Evolutionary conservation across 2,888 invertebrate species (phyloP).

Genomic region (Cheilosia grossa): DNA sequence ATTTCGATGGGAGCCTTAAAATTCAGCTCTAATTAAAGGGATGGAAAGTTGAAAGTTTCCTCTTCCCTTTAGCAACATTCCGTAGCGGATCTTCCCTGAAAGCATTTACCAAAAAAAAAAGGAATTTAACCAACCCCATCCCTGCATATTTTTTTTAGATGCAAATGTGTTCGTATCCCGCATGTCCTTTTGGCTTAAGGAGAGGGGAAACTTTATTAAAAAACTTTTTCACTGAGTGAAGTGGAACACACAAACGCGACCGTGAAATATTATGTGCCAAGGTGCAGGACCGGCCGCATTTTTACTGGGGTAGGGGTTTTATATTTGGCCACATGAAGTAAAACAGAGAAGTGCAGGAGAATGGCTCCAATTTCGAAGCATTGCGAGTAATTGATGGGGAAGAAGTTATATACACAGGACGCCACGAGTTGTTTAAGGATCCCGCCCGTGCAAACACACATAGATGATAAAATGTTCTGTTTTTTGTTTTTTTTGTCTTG

Average conservation of each 20-base stretch:
- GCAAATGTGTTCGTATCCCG: conserved; percentile 51
- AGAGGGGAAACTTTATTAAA: conserved; percentile 67
- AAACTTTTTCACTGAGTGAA: conserved; percentile 70
- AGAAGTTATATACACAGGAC: conserved; percentile 56
- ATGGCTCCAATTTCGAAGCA: conserved; percentile 53
- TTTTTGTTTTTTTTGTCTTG: not conserved
- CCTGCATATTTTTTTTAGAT: conserved; percentile 11
- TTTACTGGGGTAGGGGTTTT: conserved; percentile 31
- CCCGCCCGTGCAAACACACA: conserved; percentile 44
- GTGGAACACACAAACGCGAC: conserved; percentile 63
- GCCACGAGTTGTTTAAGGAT: conserved; percentile 53
- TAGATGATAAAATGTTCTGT: not conserved
- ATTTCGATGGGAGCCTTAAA: conserved; percentile 56
- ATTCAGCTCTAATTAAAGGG: conserved; percentile 72
- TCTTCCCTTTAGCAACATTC: conserved; percentile 28
- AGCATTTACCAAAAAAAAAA: conserved; percentile 35
- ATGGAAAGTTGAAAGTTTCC: conserved; percentile 58
- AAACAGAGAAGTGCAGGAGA: conserved; percentile 21
- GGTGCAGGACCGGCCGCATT: conserved; percentile 62
- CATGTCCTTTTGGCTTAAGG: conserved; percentile 56
- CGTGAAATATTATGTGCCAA: conserved; percentile 72
- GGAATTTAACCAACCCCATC: conserved; percentile 2
- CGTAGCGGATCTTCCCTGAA: conserved; percentile 57
- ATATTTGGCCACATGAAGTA: conserved; percentile 16
- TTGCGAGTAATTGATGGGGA: conserved; percentile 61